Evolutionary conservation across 2,888 invertebrate genomes (phyloP).

Genomic region (Amiota mariae): DNA sequence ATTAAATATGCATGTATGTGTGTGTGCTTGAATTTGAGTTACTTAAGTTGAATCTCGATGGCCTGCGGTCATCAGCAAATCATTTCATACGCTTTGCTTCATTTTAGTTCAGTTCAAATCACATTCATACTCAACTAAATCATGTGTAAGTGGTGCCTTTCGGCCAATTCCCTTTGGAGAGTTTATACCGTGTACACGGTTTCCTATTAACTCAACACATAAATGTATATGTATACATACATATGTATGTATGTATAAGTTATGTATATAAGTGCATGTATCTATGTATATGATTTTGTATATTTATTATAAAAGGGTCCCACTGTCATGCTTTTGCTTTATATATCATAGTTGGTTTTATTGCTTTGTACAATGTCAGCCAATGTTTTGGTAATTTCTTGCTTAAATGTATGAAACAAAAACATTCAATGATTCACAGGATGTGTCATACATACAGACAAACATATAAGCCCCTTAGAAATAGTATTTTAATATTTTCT

Average conservation of each 20-base stretch:
- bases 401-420: constrained; percentile 8
- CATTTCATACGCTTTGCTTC: background rate
- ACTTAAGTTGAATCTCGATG: constrained; percentile 17
- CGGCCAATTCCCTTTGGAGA: background rate
- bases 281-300: too few species aligned
- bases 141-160: background rate
- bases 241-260: too few species aligned
- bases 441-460: too few species aligned
- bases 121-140: too few species aligned
- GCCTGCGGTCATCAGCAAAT: constrained; percentile 49
- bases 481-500: too few species aligned
- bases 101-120: background rate
- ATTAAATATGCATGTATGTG: background rate
- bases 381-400: background rate
- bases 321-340: background rate
- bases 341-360: too few species aligned
- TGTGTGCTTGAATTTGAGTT: constrained; percentile 28
- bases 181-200: too few species aligned
- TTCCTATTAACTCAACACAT: too few species aligned
- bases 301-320: too few species aligned
- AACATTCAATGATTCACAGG: background rate
- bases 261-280: background rate
- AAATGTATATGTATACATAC: too few species aligned
- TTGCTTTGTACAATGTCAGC: background rate
- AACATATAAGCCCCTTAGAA: too few species aligned